Evolutionary conservation across 2,797 vertebrate species (phyloP), one percentile per base, ranked within the genome.

Genomic region (Cirrhinus molitorella): DNA sequence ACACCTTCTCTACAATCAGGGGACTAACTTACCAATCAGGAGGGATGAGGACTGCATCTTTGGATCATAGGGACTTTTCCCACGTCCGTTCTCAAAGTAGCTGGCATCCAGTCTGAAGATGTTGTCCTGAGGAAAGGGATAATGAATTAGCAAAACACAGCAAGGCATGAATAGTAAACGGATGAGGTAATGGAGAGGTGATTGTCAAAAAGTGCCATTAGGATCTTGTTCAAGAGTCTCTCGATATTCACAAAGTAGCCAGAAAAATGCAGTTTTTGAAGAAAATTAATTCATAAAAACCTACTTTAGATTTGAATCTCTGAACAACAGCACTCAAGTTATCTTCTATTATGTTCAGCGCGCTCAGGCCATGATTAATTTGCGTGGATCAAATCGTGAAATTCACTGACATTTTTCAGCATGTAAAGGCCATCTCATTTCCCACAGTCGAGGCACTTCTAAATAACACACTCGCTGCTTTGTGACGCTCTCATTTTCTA

Each of bases 61-160:
- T 55, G 98, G 98, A 90, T 99, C 98, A 55, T 99, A 99, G 1
- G 98, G 98, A 87, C 97, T 99, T 94, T 99, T 99, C 51, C 98
- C 98, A 73, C 98, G 94, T 80, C 98, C 98, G 51, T 99, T 99
- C 93, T 99, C 98, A 87, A 96, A 93, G 86, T 96, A 94, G 7
- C 92, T 95, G 23, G 96, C 91, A 87, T 96, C 97, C 87, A 99
- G 93, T 87, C 95, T 96, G 94, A 99, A 99, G 86, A 98, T 92
- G 74, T 94, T 97, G 89, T 99, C 98, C 98, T 99, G 91, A 61
- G 86, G 71, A 55, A 3, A 37, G 25, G 43, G 23, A 76, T 31
- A 83, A 21, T 28, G 11, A 75, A 76, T 76, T n/a, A 83, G n/a
- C 14, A 17, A 66, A 76, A 17, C 23, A 28, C 59, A 55, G 19